phyloP scores from a whole-genome alignment of 2,113 vertebrate species.

The Bufo bufo region DNA sequence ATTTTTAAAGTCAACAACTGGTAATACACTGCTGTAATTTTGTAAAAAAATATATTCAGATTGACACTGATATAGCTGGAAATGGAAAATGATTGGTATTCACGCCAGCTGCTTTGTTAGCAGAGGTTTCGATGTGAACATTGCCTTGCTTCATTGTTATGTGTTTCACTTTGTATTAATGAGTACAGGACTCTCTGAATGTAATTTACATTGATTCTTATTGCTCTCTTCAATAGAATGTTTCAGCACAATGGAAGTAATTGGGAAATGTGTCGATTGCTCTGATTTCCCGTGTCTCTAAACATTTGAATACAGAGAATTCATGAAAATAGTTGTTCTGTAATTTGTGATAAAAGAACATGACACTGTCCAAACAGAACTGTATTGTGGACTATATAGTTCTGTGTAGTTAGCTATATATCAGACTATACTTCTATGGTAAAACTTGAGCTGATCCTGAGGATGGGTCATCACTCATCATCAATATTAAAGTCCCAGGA shows the following conservation, averaged over 20 bases:
- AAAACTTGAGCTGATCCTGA: neutral
- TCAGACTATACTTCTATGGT: neutral
- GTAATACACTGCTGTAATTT: neutral
- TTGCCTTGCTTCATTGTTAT: slow-evolving; percentile 25
- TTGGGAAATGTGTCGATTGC: neutral
- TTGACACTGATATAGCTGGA: neutral
- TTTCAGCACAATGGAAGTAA: slow-evolving; percentile 21
- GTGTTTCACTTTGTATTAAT: slow-evolving; percentile 38
- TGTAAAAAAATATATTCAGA: neutral
- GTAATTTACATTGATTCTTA: slow-evolving; percentile 28
- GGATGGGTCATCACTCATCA: too few species aligned
- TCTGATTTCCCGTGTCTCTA: neutral
- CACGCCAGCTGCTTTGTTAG: neutral
- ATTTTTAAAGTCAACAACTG: neutral
- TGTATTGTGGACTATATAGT: neutral
- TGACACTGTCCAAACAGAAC: neutral
- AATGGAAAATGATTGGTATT: slow-evolving; percentile 2
- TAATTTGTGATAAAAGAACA: neutral
- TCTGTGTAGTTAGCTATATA: neutral
- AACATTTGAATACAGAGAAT: neutral
- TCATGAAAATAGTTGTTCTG: neutral
- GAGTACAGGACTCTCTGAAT: slow-evolving; percentile 7
- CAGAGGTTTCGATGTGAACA: neutral
- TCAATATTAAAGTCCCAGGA: too few species aligned
- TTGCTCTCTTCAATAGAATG: neutral